Percentiles rank a stretch among this genome's conserved stretches.
Conservation (phyloP, 2,888 invertebrate genomes). For the Acanthosoma haemorrhoidale region DNA sequence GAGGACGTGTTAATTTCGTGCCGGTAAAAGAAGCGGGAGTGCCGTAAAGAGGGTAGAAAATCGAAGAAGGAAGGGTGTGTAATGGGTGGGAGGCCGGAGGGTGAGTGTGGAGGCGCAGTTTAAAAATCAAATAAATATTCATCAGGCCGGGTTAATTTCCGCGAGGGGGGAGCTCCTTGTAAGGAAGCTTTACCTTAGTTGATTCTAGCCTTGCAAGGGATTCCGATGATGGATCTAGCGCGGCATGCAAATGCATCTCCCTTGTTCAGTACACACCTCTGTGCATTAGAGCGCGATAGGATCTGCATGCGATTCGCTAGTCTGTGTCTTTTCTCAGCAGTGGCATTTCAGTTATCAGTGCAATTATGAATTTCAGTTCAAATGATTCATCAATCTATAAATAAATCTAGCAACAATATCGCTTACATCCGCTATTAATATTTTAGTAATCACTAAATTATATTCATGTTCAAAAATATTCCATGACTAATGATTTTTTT, state of each 20-base stretch:
- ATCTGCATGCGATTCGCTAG: too few species aligned
- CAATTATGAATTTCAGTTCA: too few species aligned
- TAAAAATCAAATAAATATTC: conserved; percentile 14
- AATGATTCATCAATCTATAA: too few species aligned
- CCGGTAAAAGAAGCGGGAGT: not conserved
- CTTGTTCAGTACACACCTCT: not conserved
- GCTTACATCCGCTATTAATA: too few species aligned
- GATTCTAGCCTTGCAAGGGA: not conserved
- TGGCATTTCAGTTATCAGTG: too few species aligned
- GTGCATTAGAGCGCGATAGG: too few species aligned
- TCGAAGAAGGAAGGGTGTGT: not conserved
- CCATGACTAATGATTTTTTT: too few species aligned
- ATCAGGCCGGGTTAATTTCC: conserved; percentile 6
- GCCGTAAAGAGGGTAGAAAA: not conserved
- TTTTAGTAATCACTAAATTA: too few species aligned
- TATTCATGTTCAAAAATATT: too few species aligned
- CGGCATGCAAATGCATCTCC: too few species aligned
- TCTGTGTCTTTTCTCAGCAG: too few species aligned
- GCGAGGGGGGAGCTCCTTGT: not conserved
- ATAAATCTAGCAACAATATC: too few species aligned
- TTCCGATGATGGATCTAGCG: not conserved
- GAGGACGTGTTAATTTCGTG: not conserved
- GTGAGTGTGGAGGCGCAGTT: conserved; percentile 12
- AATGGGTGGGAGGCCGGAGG: not conserved
- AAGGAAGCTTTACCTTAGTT: not conserved